Conservation (phyloP, 2,797 vertebrate species). For the Anableps anableps region DNA sequence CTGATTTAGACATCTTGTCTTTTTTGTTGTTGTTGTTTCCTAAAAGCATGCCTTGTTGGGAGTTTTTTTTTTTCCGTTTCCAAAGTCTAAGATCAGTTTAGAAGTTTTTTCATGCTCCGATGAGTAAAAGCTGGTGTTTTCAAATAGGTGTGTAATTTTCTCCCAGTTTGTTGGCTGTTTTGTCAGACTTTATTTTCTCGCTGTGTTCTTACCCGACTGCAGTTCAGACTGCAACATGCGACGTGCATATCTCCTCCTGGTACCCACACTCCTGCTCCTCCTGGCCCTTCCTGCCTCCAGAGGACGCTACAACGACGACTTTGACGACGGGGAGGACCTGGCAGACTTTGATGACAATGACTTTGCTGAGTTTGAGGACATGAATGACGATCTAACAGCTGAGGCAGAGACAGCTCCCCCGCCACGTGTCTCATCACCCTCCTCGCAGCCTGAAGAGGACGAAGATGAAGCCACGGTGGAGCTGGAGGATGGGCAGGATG, state of each 20-base stretch:
- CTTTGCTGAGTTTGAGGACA: slow-evolving; percentile 98
- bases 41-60: neutral
- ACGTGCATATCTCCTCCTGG: slow-evolving; percentile 59
- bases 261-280: slow-evolving; percentile 75
- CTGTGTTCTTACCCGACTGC: neutral
- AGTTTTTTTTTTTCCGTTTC: neutral
- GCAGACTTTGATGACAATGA: slow-evolving; percentile 98
- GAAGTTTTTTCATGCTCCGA: neutral
- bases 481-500: slow-evolving; percentile 93
- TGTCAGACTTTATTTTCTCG: slow-evolving; percentile 20
- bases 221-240: slow-evolving; percentile 70
- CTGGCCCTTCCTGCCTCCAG: slow-evolving; percentile 77
- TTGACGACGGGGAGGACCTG: slow-evolving; percentile 94
- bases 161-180: neutral
- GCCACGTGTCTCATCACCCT: slow-evolving; percentile 73
- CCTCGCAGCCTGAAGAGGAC: slow-evolving; percentile 70
- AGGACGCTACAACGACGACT: slow-evolving; percentile 91
- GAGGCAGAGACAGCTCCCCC: slow-evolving; percentile 80
- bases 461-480: slow-evolving; percentile 96
- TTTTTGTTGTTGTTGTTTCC: too few relatives aligned
- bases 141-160: neutral
- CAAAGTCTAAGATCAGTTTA: neutral
- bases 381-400: slow-evolving; percentile 83
- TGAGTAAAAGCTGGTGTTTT: neutral
- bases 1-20: neutral